A percentile compares a stretch with the other conserved stretches of the same genome.
Conservation (phyloP, 2,113 vertebrate species). For the Calypte anna region DNA sequence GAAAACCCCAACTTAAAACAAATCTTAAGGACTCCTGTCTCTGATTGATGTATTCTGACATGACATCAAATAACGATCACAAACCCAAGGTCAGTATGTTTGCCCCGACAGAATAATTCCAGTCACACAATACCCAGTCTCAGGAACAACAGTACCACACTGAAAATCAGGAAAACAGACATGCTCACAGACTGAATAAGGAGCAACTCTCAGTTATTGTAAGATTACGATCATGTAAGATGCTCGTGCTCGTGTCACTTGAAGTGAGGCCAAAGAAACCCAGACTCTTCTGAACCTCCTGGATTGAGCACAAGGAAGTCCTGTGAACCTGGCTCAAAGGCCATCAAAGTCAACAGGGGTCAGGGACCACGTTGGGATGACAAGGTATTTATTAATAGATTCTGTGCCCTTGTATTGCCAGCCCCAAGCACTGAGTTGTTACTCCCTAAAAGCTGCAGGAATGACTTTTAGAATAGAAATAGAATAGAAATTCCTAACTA, state of each 20-base stretch:
- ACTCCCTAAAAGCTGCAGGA: not conserved
- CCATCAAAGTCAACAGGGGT: not conserved
- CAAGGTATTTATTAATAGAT: not conserved
- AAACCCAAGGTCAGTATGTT: slow-evolving; percentile 11
- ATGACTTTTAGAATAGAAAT: not conserved
- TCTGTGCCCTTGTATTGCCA: not conserved
- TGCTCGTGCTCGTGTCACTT: rapidly evolving
- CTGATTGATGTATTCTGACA: not conserved
- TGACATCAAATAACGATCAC: not conserved
- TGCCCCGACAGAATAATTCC: slow-evolving; percentile 23
- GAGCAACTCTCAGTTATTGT: not conserved
- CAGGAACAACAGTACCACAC: not conserved
- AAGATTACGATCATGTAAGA: not conserved
- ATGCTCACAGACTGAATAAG: not conserved
- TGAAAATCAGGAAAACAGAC: not conserved
- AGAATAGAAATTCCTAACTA: not conserved
- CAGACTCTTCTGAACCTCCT: not conserved
- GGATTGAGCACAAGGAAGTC: not conserved
- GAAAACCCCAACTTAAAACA: not conserved
- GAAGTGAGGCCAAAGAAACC: not conserved
- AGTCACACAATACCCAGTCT: not conserved
- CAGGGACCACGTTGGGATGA: not conserved
- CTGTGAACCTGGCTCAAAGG: not conserved
- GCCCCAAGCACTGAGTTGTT: not conserved
- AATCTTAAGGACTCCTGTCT: not conserved